Evolutionary conservation across 2,888 invertebrate genomes (phyloP).

Genomic region (Drosophila antonietae): DNA sequence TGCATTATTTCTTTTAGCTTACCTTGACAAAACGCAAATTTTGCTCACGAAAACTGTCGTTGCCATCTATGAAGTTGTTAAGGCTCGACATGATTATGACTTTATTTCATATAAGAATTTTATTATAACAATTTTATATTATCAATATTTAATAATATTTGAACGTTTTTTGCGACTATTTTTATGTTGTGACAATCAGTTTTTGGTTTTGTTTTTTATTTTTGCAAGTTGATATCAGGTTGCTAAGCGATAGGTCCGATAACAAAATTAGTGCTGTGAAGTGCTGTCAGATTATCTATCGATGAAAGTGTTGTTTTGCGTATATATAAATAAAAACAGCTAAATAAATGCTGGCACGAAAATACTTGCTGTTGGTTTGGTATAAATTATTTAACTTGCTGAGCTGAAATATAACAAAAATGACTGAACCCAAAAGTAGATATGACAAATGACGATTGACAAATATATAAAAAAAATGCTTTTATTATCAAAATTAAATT

Average conservation of each 20-base stretch:
- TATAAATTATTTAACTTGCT: background rate
- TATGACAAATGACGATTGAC: background rate
- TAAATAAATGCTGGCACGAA: background rate
- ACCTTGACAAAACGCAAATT: conserved; percentile 85
- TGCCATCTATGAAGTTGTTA: conserved; percentile 86
- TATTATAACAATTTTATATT: background rate
- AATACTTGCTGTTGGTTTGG: background rate
- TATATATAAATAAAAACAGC: background rate
- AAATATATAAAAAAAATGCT: background rate
- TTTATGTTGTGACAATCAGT: conserved; percentile 1
- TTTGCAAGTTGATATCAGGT: conserved; percentile 22
- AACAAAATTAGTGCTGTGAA: conserved; percentile 30
- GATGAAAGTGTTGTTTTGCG: background rate
- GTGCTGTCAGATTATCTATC: background rate
- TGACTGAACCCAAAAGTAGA: background rate
- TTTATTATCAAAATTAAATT: conserved; percentile 5
- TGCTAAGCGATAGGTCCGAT: conserved; percentile 35
- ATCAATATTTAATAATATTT: background rate
- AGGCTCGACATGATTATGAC: conserved; percentile 60
- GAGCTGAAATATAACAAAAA: background rate
- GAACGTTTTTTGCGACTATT: background rate
- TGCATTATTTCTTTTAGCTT: conserved; percentile 43
- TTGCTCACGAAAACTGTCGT: conserved; percentile 87
- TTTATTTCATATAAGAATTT: background rate
- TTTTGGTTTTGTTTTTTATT: background rate